Conservation (phyloP, 2,113 vertebrate species). For the Fulica atra region DNA sequence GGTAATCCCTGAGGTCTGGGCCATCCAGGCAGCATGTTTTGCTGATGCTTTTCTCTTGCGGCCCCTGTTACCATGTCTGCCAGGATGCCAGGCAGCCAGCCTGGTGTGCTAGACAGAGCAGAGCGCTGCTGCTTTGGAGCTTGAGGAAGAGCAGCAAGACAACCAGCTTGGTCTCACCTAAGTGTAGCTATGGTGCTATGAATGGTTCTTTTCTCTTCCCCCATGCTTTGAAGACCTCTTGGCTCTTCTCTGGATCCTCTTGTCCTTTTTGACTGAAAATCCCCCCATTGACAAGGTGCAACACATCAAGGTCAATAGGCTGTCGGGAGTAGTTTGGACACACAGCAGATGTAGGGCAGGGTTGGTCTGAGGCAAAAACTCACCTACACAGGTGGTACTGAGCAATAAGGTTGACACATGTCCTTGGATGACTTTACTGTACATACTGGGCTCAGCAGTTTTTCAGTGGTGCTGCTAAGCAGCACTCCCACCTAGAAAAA, state of each 20-base stretch:
- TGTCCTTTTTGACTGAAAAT: not conserved
- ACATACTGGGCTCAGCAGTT: not conserved
- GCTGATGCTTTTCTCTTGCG: not conserved
- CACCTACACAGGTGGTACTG: not conserved
- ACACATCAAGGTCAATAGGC: rapidly evolving
- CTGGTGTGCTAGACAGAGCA: not conserved
- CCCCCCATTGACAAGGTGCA: not conserved
- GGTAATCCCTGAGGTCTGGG: not conserved
- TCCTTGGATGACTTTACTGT: not conserved
- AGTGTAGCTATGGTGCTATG: not conserved
- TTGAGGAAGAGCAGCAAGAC: not conserved
- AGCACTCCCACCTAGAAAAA: not conserved
- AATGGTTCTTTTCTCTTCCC: not conserved
- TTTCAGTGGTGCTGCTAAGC: not conserved
- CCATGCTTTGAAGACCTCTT: not conserved
- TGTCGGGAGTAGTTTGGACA: not conserved
- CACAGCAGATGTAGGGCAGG: not conserved
- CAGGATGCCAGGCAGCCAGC: not conserved
- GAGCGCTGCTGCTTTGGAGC: not conserved
- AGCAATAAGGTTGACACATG: not conserved
- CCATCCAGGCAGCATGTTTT: not conserved
- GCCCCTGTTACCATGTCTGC: not conserved
- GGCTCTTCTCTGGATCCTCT: not conserved
- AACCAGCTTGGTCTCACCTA: not conserved
- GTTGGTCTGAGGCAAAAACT: not conserved